Conservation (phyloP, 2,113 vertebrate species). For the Corvus cornix region DNA sequence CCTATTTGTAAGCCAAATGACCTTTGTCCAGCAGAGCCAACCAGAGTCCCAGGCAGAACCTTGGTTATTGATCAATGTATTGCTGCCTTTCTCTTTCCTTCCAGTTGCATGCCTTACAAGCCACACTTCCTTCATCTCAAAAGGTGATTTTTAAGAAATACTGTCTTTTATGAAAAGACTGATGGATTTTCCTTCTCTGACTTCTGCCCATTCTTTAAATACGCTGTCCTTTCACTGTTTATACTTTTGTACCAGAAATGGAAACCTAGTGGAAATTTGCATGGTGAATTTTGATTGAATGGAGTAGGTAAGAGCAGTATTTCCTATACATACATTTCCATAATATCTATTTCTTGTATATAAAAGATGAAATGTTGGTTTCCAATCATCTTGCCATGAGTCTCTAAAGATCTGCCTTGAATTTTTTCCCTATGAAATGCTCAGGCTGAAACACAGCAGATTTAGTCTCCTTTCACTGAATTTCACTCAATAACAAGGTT, state of each 20-base stretch:
- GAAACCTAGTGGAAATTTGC: slow-evolving; percentile 32
- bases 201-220: not conserved
- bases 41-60: not conserved
- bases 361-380: not conserved
- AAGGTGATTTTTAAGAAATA: not conserved
- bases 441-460: not conserved
- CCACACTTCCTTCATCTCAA: not conserved
- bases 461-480: not conserved
- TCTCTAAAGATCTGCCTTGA: not conserved
- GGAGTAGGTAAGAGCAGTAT: slow-evolving; percentile 13
- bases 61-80: not conserved
- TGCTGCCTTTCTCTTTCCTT: not conserved
- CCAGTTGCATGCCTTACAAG: not conserved
- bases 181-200: not conserved
- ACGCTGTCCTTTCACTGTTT: not conserved
- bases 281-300: not conserved
- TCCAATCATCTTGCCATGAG: not conserved
- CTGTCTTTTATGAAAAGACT: not conserved
- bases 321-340: not conserved
- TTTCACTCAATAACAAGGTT: not conserved
- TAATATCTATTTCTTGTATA: not conserved
- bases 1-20: not conserved
- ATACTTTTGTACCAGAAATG: not conserved
- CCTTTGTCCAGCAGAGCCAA: slow-evolving; percentile 1
- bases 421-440: not conserved